phyloP scores from a whole-genome alignment of 2,113 vertebrate genomes.

The Callocephalon fimbriatum region DNA sequence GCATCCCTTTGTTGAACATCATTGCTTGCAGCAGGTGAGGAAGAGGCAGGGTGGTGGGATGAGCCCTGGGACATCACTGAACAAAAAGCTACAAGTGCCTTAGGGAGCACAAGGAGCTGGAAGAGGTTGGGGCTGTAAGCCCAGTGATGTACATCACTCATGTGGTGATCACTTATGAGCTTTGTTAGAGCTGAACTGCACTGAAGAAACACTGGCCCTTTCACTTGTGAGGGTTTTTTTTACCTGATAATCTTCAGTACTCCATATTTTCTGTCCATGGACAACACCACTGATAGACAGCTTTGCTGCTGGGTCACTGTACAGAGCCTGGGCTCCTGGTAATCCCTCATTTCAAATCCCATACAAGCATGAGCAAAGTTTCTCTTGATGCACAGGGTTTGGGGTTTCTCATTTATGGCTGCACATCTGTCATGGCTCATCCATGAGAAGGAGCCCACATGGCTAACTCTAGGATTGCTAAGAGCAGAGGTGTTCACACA shows the following conservation, averaged over 20 bases:
- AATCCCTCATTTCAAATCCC: background rate
- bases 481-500: conserved; percentile 28
- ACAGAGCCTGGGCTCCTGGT: background rate
- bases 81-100: accelerated
- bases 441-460: background rate
- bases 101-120: background rate
- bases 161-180: background rate
- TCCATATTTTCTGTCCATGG: background rate
- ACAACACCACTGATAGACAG: background rate
- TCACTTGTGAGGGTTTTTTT: background rate
- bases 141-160: background rate
- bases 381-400: background rate
- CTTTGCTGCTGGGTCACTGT: background rate
- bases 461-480: background rate
- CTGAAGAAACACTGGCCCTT: background rate
- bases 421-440: background rate
- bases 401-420: background rate
- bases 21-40: background rate
- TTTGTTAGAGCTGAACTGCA: background rate
- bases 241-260: background rate
- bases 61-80: background rate
- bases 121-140: background rate
- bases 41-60: background rate
- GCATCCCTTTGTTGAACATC: background rate
- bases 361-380: accelerated